phyloP scores from a whole-genome alignment of 2,113 vertebrate genomes.

The Toxotes jaculatrix region DNA sequence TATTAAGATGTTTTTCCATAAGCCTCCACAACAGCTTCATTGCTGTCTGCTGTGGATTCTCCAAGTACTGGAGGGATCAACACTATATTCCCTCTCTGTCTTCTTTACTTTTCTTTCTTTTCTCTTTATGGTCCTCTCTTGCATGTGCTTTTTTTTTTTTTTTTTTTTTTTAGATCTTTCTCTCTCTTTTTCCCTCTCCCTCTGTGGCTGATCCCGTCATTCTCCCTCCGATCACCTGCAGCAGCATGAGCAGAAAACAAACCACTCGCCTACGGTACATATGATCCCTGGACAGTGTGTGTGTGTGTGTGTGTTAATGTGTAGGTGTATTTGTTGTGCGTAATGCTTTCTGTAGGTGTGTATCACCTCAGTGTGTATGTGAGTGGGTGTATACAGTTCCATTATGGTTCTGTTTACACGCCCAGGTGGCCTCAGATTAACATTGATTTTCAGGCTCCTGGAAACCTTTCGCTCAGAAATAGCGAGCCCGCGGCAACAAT shows the following conservation, averaged over 20 bases:
- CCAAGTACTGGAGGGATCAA: neutral
- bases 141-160: neutral
- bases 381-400: conserved; percentile 25
- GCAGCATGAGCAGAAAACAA: too few species aligned
- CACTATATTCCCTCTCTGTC: neutral
- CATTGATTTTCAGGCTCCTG: conserved; percentile 76
- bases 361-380: conserved; percentile 13
- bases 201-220: too few species aligned
- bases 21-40: neutral
- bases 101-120: neutral
- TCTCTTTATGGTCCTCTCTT: neutral
- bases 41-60: neutral
- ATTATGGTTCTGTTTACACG: conserved; percentile 65
- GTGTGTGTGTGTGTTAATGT: too few species aligned
- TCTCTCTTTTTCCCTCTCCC: too few species aligned
- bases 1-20: neutral
- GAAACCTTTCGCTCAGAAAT: conserved; percentile 65
- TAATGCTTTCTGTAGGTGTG: conserved; percentile 14
- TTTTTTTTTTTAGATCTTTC: too few species aligned
- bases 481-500: conserved; percentile 49
- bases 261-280: too few species aligned
- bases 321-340: conserved; percentile 34
- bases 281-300: too few species aligned
- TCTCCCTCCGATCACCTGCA: too few species aligned
- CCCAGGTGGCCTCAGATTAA: conserved; percentile 77